These are phyloP conservation scores for Cephus spinipes DNA, from an alignment of 2,888 invertebrate genomes.

Conservation along the genomic window DNA sequence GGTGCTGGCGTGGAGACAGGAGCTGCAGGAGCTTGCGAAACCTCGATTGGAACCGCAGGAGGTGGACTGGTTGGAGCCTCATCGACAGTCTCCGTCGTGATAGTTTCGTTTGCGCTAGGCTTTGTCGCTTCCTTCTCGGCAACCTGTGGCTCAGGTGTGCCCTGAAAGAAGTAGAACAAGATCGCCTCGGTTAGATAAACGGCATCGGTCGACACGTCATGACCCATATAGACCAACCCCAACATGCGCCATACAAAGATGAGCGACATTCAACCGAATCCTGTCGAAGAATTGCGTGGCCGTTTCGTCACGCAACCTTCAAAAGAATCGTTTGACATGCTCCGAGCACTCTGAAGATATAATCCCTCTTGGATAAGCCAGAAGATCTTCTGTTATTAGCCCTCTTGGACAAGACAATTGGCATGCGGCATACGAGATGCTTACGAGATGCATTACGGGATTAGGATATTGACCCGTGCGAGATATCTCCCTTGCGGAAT, in stretches of 20 bases:
- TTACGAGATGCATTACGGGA: conserved; percentile 31
- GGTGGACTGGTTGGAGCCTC: conserved; percentile 55
- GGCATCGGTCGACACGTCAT: neutral
- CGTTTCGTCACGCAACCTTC: too few relatives aligned
- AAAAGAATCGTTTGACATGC: neutral
- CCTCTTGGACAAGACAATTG: conserved; percentile 39
- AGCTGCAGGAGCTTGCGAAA: conserved; percentile 29
- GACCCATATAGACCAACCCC: neutral
- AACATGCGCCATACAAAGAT: conserved; percentile 3
- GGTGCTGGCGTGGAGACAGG: conserved; percentile 34
- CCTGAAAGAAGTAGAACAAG: conserved; percentile 42
- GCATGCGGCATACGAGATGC: conserved; percentile 59
- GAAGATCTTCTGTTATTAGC: conserved; percentile 32
- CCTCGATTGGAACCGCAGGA: conserved; percentile 53
- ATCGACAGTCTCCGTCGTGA: conserved; percentile 53
- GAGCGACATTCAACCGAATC: neutral
- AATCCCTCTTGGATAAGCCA: neutral
- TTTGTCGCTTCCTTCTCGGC: conserved; percentile 44
- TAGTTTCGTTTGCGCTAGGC: conserved; percentile 31
- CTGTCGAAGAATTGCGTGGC: neutral
- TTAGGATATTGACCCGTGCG: neutral
- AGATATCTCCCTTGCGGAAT: too few relatives aligned
- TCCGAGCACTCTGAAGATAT: neutral
- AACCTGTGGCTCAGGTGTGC: conserved; percentile 50
- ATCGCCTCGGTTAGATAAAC: neutral